Conservation (phyloP, 2,888 invertebrate species). For the Toxonevra muliebris region DNA sequence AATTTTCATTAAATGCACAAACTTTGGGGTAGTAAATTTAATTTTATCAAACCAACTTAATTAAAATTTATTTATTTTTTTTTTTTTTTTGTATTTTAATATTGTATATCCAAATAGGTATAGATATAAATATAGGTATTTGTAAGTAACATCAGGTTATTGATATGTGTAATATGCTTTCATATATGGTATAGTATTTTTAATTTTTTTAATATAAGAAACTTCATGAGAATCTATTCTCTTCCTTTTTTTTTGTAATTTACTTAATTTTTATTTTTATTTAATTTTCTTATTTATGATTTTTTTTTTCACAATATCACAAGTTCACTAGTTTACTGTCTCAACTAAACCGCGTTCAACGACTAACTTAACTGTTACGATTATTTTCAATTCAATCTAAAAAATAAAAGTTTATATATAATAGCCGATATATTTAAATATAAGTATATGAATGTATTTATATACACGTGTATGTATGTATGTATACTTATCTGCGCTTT, state of each 20-base stretch:
- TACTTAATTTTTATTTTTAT: background rate
- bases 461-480: background rate
- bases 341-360: constrained; percentile 39
- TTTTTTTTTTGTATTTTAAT: too few species aligned
- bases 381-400: constrained; percentile 38
- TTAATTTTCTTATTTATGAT: background rate
- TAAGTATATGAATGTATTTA: background rate
- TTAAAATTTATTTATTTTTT: too few species aligned
- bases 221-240: background rate
- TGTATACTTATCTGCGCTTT: constrained; percentile 25
- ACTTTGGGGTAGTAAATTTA: too few species aligned
- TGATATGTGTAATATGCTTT: background rate
- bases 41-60: too few species aligned
- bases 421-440: background rate
- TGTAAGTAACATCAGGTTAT: background rate
- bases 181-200: background rate
- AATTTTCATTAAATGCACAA: too few species aligned
- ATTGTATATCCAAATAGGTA: too few species aligned
- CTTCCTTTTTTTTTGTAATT: background rate
- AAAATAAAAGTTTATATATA: constrained; percentile 11
- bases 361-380: constrained; percentile 40
- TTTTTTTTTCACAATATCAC: constrained; percentile 4
- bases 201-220: constrained; percentile 1
- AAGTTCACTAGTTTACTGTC: constrained; percentile 35
- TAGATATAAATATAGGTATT: too few species aligned